These are phyloP conservation scores for Ernsta delagoae DNA, from an alignment of 2,888 invertebrate genomes.

Conservation along the genomic window DNA sequence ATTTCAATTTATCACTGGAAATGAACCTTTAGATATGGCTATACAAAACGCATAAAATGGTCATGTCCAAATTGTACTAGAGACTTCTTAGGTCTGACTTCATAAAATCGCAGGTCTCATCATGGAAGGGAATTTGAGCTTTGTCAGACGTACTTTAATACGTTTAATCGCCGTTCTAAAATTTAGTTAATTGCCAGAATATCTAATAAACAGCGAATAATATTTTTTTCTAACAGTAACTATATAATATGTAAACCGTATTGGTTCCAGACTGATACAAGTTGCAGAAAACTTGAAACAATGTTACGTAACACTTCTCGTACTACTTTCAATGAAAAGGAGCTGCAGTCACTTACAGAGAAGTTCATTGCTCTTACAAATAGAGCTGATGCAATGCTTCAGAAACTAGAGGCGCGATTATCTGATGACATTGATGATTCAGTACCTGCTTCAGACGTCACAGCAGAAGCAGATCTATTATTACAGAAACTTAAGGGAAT, in stretches of 20 bases:
- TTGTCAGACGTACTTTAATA: no score
- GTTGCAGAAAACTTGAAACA: constrained; percentile 70
- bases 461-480: constrained; percentile 66
- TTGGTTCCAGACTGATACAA: constrained; percentile 61
- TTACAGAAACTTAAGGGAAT: constrained; percentile 65
- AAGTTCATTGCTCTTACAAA: constrained; percentile 77
- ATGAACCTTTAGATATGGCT: no score
- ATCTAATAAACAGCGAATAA: no score
- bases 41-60: no score
- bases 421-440: constrained; percentile 59
- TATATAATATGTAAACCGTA: background rate
- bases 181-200: background rate
- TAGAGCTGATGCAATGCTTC: constrained; percentile 74
- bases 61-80: no score
- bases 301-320: constrained; percentile 71
- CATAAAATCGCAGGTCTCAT: no score
- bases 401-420: constrained; percentile 67
- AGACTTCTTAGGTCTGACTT: no score
- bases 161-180: no score
- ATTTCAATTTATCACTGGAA: no score
- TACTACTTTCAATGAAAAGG: constrained; percentile 66
- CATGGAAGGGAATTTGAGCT: no score
- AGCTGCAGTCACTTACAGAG: constrained; percentile 73
- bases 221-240: background rate
- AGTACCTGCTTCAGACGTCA: constrained; percentile 61